Percentiles rank a stretch among this genome's conserved stretches.
These are phyloP conservation scores for Heterohyrax brucei DNA, from an alignment of 2,797 vertebrate genomes.

Conservation along the genomic window DNA sequence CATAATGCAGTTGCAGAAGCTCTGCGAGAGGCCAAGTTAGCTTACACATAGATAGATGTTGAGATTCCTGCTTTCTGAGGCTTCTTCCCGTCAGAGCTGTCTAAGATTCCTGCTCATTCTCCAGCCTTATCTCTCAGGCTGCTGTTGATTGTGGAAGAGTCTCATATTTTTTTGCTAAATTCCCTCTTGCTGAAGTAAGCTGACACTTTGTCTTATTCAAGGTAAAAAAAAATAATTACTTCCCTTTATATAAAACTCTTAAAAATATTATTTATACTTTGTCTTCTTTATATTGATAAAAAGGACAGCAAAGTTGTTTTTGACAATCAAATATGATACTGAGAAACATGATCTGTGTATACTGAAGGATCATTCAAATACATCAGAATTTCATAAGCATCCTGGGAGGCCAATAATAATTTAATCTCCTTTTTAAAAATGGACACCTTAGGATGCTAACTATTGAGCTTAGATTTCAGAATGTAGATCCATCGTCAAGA, in stretches of 20 bases:
- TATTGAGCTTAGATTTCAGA: neutral
- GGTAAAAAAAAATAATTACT: neutral
- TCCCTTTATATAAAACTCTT: neutral
- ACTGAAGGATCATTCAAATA: neutral
- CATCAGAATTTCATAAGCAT: neutral
- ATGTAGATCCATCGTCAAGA: neutral
- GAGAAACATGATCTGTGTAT: neutral
- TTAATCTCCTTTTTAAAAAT: neutral
- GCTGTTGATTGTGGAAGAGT: neutral
- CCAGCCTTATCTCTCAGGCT: neutral
- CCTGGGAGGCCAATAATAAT: neutral
- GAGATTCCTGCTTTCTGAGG: neutral
- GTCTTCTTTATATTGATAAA: neutral
- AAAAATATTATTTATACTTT: neutral
- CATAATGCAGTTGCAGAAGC: neutral
- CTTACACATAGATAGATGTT: neutral
- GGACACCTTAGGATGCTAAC: neutral
- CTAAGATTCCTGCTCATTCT: neutral
- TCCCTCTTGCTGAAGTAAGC: neutral
- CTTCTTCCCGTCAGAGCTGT: neutral
- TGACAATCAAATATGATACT: neutral
- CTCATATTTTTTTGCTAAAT: slow-evolving; percentile 33
- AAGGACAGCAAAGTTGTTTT: slow-evolving; percentile 4
- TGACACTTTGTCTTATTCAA: neutral
- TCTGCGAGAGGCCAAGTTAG: neutral